Conservation (phyloP, 2,888 invertebrate species). For the Sycophila texana region DNA sequence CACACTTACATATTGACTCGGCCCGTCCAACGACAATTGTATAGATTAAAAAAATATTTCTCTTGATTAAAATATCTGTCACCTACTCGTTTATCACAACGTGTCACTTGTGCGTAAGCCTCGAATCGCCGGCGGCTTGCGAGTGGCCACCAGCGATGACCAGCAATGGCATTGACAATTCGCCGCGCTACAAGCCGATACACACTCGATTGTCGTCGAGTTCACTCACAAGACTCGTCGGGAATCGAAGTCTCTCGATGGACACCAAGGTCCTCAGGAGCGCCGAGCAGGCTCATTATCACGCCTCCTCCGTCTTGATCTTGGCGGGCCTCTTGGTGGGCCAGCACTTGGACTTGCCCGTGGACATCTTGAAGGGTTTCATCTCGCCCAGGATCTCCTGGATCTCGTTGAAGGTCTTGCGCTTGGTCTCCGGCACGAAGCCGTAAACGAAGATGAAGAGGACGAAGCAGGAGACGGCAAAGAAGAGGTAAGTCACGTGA, state of each 20-base stretch:
- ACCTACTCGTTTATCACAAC: constrained; percentile 47
- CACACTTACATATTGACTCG: background rate
- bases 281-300: constrained; percentile 32
- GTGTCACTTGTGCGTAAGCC: constrained; percentile 40
- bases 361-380: constrained; percentile 34
- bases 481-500: constrained; percentile 67
- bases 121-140: constrained; percentile 7
- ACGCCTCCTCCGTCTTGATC: constrained; percentile 37
- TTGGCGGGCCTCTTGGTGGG: constrained; percentile 12
- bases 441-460: constrained; percentile 67
- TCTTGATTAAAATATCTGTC: constrained; percentile 45
- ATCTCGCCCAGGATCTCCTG: constrained; percentile 64
- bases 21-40: background rate
- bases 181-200: background rate
- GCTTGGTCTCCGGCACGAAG: constrained; percentile 71
- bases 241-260: no score
- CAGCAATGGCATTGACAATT: background rate
- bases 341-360: background rate
- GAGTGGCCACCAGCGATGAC: background rate
- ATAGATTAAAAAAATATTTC: constrained; percentile 43
- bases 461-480: constrained; percentile 66
- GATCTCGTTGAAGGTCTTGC: constrained; percentile 70
- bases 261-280: background rate
- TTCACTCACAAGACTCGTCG: no score
- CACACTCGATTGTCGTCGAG: no score